Evolutionary conservation across 2,797 vertebrate genomes (phyloP), one percentile per base, ranked within the genome.

Genomic region (Mastacembelus armatus): DNA sequence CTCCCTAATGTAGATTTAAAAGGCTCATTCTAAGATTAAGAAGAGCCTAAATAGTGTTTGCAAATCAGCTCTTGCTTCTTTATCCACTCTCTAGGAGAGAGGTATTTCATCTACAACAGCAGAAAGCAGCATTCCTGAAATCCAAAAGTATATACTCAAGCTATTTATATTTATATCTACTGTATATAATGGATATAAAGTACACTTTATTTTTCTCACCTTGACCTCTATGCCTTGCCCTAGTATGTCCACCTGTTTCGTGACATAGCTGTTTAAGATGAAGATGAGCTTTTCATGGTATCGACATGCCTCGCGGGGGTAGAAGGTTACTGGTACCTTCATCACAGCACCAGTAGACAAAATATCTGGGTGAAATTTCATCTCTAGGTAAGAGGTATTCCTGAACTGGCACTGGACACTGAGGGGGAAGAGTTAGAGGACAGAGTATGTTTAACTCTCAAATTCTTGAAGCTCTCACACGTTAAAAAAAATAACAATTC

Each of bases 151-250:
- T n/a, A n/a, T n/a, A n/a, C n/a, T n/a, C n/a, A n/a, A n/a, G n/a
- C n/a, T n/a, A n/a, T n/a, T n/a, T n/a, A n/a, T n/a, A n/a, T n/a
- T n/a, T n/a, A n/a, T n/a, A n/a, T n/a, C n/a, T n/a, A n/a, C n/a
- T n/a, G n/a, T n/a, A n/a, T n/a, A n/a, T n/a, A n/a, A n/a, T n/a
- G n/a, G n/a, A n/a, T n/a, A n/a, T n/a, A n/a, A n/a, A n/a, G n/a
- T n/a, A n/a, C n/a, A n/a, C n/a, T n/a, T n/a, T n/a, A n/a, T 10
- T 10, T 16, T 9, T 26, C 79, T 87, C 77, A 97, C 96, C 95
- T 95, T 96, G 89, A 96, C 83, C 74, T 96, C 90, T 0, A 88
- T 74, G 55, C 96, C 96, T 55, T 91, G 94, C 10, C 96, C 97
- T 71, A 82, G 90, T 52, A 97, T 85, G 55, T 95, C 94, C 52